These are phyloP conservation scores for Trissolcus brochymenae DNA, from an alignment of 2,888 invertebrate species.

Conservation along the genomic window DNA sequence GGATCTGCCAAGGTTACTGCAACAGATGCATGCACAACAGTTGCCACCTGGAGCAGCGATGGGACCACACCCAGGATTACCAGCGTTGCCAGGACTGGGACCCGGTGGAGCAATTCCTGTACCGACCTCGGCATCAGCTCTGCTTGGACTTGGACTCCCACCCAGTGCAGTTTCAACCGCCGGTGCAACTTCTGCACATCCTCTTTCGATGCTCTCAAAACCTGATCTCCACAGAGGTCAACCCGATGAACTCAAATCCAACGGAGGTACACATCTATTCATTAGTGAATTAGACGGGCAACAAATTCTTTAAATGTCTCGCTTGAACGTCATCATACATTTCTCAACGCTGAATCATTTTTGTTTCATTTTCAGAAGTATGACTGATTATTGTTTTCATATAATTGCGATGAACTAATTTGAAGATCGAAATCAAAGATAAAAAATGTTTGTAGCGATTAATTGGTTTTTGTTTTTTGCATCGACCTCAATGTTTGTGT, in stretches of 20 bases:
- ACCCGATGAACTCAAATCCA: slow-evolving; percentile 85
- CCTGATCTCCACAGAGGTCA: slow-evolving; percentile 84
- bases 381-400: too few relatives aligned
- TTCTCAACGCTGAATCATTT: too few relatives aligned
- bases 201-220: slow-evolving; percentile 86
- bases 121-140: slow-evolving; percentile 77
- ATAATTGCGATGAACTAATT: too few relatives aligned
- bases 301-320: too few relatives aligned
- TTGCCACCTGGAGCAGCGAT: slow-evolving; percentile 84
- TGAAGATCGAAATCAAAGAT: too few relatives aligned
- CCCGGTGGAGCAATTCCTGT: slow-evolving; percentile 76
- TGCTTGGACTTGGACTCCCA: slow-evolving; percentile 76
- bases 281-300: too few relatives aligned
- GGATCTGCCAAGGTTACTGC: slow-evolving; percentile 88
- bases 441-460: too few relatives aligned
- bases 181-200: slow-evolving; percentile 84
- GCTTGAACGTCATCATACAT: too few relatives aligned
- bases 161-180: slow-evolving; percentile 79
- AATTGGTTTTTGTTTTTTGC: too few relatives aligned
- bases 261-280: slow-evolving; percentile 86
- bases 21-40: slow-evolving; percentile 95
- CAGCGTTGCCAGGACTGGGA: slow-evolving; percentile 78
- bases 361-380: too few relatives aligned
- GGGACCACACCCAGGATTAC: slow-evolving; percentile 83
- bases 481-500: too few relatives aligned